Conservation (phyloP, 2,888 invertebrate species). For the Morpho deidamia region DNA sequence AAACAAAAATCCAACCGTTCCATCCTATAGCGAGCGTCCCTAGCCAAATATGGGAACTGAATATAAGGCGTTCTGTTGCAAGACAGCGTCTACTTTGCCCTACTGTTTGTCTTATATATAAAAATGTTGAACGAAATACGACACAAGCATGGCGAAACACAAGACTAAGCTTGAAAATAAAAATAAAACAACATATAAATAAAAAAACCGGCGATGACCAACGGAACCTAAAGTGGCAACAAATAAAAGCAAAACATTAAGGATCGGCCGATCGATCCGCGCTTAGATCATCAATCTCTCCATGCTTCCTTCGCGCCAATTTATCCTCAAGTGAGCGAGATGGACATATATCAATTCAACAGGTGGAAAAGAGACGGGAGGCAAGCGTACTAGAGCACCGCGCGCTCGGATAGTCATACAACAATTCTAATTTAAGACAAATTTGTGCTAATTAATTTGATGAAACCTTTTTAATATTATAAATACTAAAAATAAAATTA, state of each 20-base stretch:
- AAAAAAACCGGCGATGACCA: constrained; percentile 15
- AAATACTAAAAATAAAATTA: no score
- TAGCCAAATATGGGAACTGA: no score
- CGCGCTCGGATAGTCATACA: constrained; percentile 23
- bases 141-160: no score
- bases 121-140: no score
- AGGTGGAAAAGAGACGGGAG: constrained; percentile 31
- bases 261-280: constrained; percentile 36
- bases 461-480: no score
- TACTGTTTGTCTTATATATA: no score
- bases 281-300: constrained; percentile 67
- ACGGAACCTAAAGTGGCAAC: constrained; percentile 16
- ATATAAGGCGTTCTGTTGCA: no score
- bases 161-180: neutral
- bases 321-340: constrained; percentile 45
- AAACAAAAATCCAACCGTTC: no score
- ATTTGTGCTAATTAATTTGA: neutral
- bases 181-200: constrained; percentile 8
- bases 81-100: no score
- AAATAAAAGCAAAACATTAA: constrained; percentile 5
- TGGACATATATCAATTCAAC: constrained; percentile 11
- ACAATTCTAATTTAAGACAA: neutral
- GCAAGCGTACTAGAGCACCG: constrained; percentile 39
- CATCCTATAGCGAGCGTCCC: no score
- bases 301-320: constrained; percentile 54